Evolutionary conservation across 2,797 vertebrate genomes (phyloP), one percentile per base, ranked within the genome.

Genomic region (Neopelma chrysocephalum): DNA sequence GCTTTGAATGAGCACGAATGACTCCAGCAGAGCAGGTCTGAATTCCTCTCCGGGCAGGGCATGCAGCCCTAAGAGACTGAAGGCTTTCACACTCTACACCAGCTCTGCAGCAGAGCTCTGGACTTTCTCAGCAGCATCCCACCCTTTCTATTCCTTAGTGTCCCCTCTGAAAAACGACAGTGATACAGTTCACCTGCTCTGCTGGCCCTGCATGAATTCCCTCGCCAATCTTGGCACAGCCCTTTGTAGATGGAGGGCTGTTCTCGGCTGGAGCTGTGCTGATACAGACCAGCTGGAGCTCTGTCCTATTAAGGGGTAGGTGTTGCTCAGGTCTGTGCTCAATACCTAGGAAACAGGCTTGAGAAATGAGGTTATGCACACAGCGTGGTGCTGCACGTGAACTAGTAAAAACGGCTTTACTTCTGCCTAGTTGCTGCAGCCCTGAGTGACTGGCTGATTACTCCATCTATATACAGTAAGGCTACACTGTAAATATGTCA

Each of bases 391-490:
- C 95, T 85, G 78, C 83, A 75, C 18, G 2, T 80, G 93, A 95
- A 75, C 78, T 34, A 38, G 87, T 68, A 43, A 73, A 91, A 86
- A 80, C 71, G 71, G 93, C 64, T 96, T 92, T 69, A 66, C 53
- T 87, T 71, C 50, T 84, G 73, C 85, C 45, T 34, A 48, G 85
- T 11, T 47, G 77, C 56, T 12, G 53, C 50, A 73, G 93, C 38
- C 61, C 75, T 80, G 90, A 89, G 90, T 77, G 86, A 89, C 86
- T 82, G 83, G 60, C 71, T 71, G 91, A 87, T 96, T 92, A 90
- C 64, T 92, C 75, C 75, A n/a, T 31, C 94, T 95, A 71, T 87
- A 90, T 56, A 95, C 96, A 96, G 94, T 82, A 93, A 96, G 93
- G 75, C 78, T 72, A 89, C 86, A 68, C 93, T 90, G 81, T 90